Evolutionary conservation across 2,888 invertebrate genomes (phyloP).

Genomic region (Orchesella flavescens): DNA sequence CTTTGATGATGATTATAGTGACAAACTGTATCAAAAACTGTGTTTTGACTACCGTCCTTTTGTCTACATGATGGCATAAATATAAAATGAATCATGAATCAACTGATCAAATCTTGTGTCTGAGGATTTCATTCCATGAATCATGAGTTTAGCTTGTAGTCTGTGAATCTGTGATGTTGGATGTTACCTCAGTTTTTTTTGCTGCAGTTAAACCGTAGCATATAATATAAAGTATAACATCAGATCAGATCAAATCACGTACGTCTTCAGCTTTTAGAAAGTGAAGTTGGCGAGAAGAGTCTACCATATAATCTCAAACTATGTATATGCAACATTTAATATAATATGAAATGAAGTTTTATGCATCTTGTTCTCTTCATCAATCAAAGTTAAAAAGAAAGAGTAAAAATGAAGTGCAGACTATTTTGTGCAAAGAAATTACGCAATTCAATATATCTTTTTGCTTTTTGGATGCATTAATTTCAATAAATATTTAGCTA

Average conservation of each 20-base stretch:
- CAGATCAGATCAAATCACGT: not conserved
- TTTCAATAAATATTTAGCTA: not conserved
- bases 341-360: not conserved
- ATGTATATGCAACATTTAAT: not conserved
- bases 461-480: not conserved
- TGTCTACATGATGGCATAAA: too few relatives aligned
- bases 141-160: too few relatives aligned
- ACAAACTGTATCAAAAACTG: too few relatives aligned
- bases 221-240: not conserved
- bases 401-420: not conserved
- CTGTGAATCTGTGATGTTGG: not conserved
- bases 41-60: too few relatives aligned
- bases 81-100: not conserved
- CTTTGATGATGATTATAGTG: too few relatives aligned
- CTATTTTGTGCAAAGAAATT: not conserved
- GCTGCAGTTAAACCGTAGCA: not conserved
- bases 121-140: not conserved
- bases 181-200: not conserved
- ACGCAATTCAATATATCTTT: not conserved
- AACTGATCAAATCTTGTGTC: not conserved
- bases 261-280: not conserved
- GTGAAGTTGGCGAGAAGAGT: not conserved
- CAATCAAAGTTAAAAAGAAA: conserved; percentile 5
- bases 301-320: not conserved
- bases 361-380: not conserved